phyloP scores from a whole-genome alignment of 2,113 vertebrate genomes.

The Platysteira castanea region DNA sequence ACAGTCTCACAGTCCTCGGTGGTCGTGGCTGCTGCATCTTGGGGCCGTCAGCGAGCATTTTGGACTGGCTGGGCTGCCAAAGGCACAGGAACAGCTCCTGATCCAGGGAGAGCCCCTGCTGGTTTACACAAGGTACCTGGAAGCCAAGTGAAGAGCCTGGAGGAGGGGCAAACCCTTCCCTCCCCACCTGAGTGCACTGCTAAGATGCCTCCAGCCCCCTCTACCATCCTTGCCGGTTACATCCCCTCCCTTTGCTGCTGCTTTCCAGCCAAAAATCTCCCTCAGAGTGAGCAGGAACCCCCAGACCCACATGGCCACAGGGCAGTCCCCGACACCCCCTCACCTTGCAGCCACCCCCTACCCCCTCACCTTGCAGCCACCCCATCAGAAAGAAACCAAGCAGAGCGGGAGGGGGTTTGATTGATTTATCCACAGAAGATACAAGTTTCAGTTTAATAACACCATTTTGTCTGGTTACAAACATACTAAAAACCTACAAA shows the following conservation, averaged over 20 bases:
- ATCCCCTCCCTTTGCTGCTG: not conserved
- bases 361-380: not conserved
- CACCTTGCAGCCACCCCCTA: not conserved
- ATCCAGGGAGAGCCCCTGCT: rapidly evolving
- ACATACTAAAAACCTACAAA: slow-evolving; percentile 69
- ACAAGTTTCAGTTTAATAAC: slow-evolving; percentile 59
- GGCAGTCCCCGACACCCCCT: rapidly evolving
- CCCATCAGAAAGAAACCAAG: not conserved
- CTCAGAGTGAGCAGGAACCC: not conserved
- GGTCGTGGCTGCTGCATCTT: not conserved
- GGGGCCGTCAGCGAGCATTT: not conserved
- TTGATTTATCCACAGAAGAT: slow-evolving; percentile 61
- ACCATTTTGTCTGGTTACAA: slow-evolving; percentile 51
- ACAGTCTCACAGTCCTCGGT: not conserved
- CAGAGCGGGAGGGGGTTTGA: not conserved
- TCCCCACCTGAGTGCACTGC: not conserved
- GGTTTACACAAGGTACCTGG: not conserved
- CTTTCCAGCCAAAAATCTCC: not conserved
- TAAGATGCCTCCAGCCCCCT: not conserved
- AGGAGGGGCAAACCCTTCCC: not conserved
- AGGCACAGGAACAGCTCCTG: not conserved
- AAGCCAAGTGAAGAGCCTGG: not conserved
- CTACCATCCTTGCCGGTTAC: not conserved
- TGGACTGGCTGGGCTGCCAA: not conserved
- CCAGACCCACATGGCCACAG: rapidly evolving